Base-by-base conservation (phyloP, 2,888 invertebrate genomes). In the Andrena bicolor region DNA sequence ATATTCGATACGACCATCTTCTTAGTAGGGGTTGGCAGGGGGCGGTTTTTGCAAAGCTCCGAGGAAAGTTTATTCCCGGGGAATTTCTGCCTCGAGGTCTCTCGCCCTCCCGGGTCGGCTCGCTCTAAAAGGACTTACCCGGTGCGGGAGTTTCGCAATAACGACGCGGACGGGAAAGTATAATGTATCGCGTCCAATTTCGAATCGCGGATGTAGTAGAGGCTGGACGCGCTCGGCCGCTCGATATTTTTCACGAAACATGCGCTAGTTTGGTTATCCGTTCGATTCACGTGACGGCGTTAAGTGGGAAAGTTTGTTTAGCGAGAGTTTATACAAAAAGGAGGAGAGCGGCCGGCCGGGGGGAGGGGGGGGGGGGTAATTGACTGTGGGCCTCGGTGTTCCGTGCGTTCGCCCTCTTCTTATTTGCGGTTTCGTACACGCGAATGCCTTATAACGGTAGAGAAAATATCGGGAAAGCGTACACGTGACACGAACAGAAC, bases 221-320 rank as follows among this genome's bases (percentile, higher is more conserved):
- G 10, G 53, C 74, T 48, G 66, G 20, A 70, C 66, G 41, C 63
- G 48, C 63, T 28, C 51, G 26, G 35, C 10, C 53, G 20, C 51
- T 20, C 23, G 56, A 35, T 64, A 66, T 76, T 76, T 80, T 56
- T 61, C 32, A 32, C 56, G 32, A 68, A 72, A 71, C 76, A 77
- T 51, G 69, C 23, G 6, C 58, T 13, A 56, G 71, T 63, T 28
- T 74, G 69, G 80, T 83, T 79, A 71, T 58, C 63, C 82, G 58
- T 51, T 53, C 61, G 68, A 71, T 80, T 84, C 79, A 82, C 77
- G 82, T 73, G 84, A 61, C 66, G 72, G 53, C 64, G 76, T 70
- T 81, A 83, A 81, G 78, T 81, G 76, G 78, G 66, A 81, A 83
- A 85, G 78, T 85, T 85, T 83, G 83, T 84, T 84, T 76, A 69